Evolutionary conservation across 1,140 invertebrate species (phyloP).

Genomic region (Paralvinella palmiformis): DNA sequence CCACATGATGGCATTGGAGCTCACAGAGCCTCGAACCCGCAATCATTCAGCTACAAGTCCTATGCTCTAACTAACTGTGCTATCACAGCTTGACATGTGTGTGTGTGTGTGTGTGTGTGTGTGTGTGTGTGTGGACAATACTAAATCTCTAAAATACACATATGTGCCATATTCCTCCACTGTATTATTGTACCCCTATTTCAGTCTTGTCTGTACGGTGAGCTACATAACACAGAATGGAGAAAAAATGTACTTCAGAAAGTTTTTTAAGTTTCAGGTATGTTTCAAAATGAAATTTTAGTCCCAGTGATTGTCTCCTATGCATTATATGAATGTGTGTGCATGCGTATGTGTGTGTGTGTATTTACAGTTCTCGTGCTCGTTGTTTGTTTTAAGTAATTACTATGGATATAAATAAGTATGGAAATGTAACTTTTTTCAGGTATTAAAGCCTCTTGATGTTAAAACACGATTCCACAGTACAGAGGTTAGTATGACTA

Average conservation of each 20-base stretch:
- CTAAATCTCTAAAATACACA: slow-evolving; percentile 1
- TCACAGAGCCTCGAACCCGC: neutral
- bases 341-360: neutral
- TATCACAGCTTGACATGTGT: neutral
- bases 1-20: too few relatives aligned
- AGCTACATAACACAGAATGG: slow-evolving; percentile 68
- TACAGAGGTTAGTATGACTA: slow-evolving; percentile 64
- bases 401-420: slow-evolving; percentile 3
- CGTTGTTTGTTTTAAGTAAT: slow-evolving; percentile 9
- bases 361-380: neutral
- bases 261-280: slow-evolving; percentile 94
- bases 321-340: neutral
- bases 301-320: neutral
- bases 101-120: too few relatives aligned
- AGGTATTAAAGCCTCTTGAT: slow-evolving; percentile 91
- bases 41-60: neutral
- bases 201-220: slow-evolving; percentile 89
- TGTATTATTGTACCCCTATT: slow-evolving; percentile 41
- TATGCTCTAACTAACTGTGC: neutral
- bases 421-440: slow-evolving; percentile 10
- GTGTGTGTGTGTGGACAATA: too few relatives aligned
- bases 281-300: neutral
- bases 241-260: slow-evolving; percentile 68
- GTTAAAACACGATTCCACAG: slow-evolving; percentile 98
- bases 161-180: neutral